These are phyloP conservation scores for Melanargia galathea DNA, from an alignment of 2,888 invertebrate genomes.

Conservation along the genomic window DNA sequence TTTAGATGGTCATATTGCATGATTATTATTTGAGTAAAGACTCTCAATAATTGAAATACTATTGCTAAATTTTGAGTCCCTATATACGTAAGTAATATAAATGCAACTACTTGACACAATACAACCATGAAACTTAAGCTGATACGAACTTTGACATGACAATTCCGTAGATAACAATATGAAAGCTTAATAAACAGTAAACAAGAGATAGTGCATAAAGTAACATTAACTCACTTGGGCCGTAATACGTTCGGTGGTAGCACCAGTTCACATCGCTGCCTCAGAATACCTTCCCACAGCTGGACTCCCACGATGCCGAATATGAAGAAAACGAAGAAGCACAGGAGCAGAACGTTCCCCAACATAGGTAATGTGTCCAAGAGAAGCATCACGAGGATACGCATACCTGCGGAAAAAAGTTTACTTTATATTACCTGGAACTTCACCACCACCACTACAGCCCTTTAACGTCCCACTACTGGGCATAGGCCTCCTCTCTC, in stretches of 20 bases:
- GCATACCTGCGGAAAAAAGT: slow-evolving; percentile 89
- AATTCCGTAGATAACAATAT: neutral
- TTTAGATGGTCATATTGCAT: neutral
- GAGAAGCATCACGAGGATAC: slow-evolving; percentile 98
- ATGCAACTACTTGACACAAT: too few species aligned
- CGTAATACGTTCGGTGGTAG: slow-evolving; percentile 86
- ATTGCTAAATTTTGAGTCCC: too few species aligned
- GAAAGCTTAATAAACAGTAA: slow-evolving; percentile 26
- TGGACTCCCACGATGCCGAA: slow-evolving; percentile 99
- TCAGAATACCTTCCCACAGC: slow-evolving; percentile 98
- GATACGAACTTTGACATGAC: neutral
- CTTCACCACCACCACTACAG: too few species aligned
- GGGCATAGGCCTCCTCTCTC: too few species aligned
- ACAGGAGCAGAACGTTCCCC: slow-evolving; percentile 98
- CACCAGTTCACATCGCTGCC: slow-evolving; percentile 95
- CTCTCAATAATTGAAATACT: neutral
- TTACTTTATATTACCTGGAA: neutral
- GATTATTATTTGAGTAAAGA: neutral
- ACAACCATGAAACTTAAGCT: slow-evolving; percentile 11
- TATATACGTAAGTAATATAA: too few species aligned
- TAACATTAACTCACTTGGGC: slow-evolving; percentile 86
- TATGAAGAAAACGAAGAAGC: slow-evolving; percentile 99
- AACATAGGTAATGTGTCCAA: slow-evolving; percentile 99
- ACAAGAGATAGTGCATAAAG: slow-evolving; percentile 25
- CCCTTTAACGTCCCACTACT: too few species aligned